Conservation (phyloP, 2,888 invertebrate genomes). For the Lasioglossum leucozonium region DNA sequence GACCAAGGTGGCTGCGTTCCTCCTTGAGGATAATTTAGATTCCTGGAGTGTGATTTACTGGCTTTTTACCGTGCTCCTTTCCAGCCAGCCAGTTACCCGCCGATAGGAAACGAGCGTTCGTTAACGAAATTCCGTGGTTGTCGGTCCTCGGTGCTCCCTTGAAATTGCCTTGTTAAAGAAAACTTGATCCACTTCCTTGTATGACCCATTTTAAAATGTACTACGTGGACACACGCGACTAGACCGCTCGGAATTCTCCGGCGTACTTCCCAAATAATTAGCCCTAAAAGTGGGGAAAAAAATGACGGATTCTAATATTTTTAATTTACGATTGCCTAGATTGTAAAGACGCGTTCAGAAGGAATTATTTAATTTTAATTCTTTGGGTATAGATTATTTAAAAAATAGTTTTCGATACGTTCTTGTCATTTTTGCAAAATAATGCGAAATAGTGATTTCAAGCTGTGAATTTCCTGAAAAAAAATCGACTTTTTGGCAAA, state of each 20-base stretch:
- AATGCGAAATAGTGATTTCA: too few relatives aligned
- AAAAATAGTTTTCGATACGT: too few relatives aligned
- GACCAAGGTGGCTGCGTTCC: slow-evolving; percentile 78
- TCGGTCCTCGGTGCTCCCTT: slow-evolving; percentile 33
- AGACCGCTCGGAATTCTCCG: background rate
- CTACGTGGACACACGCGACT: background rate
- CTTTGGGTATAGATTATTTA: background rate
- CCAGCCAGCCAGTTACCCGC: slow-evolving; percentile 46
- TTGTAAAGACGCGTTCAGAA: background rate
- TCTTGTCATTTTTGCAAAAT: too few relatives aligned
- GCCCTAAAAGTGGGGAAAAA: background rate
- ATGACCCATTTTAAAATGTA: slow-evolving; percentile 21
- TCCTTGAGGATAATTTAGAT: slow-evolving; percentile 80
- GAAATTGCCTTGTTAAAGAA: slow-evolving; percentile 21
- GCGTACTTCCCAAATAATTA: background rate
- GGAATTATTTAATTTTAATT: background rate
- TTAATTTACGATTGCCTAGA: background rate
- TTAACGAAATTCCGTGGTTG: slow-evolving; percentile 50
- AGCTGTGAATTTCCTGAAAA: too few relatives aligned
- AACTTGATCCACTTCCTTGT: slow-evolving; percentile 5
- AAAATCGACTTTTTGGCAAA: background rate
- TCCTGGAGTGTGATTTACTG: slow-evolving; percentile 79
- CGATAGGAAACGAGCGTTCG: slow-evolving; percentile 43
- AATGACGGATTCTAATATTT: background rate
- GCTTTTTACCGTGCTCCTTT: slow-evolving; percentile 69